Conservation (phyloP, 2,797 vertebrate species). For the Mionectes olivaceus region DNA sequence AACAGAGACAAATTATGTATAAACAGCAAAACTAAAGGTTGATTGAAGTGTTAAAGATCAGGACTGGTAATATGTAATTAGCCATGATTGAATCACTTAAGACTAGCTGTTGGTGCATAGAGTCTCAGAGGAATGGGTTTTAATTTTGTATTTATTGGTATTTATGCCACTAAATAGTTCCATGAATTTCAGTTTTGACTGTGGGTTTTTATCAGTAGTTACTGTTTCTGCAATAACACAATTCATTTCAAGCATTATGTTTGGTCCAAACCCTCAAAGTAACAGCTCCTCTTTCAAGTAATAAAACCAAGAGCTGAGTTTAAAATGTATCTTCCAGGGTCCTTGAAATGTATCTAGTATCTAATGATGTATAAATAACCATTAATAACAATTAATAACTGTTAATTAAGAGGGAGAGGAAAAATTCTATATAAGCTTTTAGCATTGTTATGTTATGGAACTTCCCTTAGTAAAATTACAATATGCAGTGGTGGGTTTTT, state of each 20-base stretch:
- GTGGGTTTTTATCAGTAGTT: not conserved
- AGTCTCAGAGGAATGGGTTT: not conserved
- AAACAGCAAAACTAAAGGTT: conserved; percentile 19
- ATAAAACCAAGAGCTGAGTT: not conserved
- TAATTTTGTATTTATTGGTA: conserved; percentile 14
- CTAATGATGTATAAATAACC: not conserved
- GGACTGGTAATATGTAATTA: conserved; percentile 23
- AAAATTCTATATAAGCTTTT: not conserved
- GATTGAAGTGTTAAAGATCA: conserved; percentile 49
- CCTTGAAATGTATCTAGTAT: not conserved
- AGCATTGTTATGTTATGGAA: not conserved
- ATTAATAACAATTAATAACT: not conserved
- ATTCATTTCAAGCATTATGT: not conserved
- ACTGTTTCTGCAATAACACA: not conserved
- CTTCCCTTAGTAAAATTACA: not conserved
- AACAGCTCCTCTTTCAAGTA: not conserved
- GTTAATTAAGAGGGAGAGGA: not conserved
- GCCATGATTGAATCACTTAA: conserved; percentile 36
- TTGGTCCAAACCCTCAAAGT: not conserved
- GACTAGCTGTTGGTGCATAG: not conserved
- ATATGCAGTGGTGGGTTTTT: not conserved
- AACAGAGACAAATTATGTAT: conserved; percentile 19
- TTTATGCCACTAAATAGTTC: not conserved
- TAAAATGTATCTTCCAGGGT: not conserved
- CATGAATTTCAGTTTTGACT: not conserved